A percentile compares a stretch with the other conserved stretches of the same genome.
These are phyloP conservation scores for Tanypteryx hageni DNA, from an alignment of 2,888 invertebrate species.

Conservation along the genomic window DNA sequence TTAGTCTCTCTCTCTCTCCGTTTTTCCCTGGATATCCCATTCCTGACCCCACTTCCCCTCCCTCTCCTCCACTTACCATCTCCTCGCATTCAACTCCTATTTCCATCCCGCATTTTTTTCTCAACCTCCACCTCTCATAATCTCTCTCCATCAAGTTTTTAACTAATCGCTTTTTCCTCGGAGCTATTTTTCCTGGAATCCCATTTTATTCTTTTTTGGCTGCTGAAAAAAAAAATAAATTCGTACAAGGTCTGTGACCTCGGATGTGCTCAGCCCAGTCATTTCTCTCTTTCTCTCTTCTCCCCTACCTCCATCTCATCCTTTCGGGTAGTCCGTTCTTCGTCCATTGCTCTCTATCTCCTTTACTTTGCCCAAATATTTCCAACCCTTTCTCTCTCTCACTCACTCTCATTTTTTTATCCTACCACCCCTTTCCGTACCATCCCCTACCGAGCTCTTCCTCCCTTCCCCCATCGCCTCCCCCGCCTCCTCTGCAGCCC, in stretches of 20 bases:
- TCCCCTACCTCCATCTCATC: too few relatives aligned
- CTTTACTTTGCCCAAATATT: neutral
- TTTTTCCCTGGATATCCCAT: too few relatives aligned
- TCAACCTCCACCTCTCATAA: neutral
- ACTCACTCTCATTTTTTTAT: neutral
- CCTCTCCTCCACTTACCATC: neutral
- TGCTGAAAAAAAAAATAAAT: too few relatives aligned
- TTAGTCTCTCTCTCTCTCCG: too few relatives aligned
- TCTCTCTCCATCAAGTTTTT: neutral
- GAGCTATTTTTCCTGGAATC: neutral
- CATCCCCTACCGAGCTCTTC: neutral
- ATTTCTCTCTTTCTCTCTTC: too few relatives aligned
- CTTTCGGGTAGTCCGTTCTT: too few relatives aligned
- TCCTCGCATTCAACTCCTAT: too few relatives aligned
- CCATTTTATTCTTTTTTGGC: too few relatives aligned
- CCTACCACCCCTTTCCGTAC: neutral
- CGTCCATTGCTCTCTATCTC: too few relatives aligned
- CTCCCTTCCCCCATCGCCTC: neutral
- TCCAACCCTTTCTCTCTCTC: neutral
- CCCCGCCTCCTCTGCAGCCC: neutral
- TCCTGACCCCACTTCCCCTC: neutral
- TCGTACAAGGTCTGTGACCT: too few relatives aligned
- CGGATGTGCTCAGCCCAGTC: too few relatives aligned
- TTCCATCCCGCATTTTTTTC: neutral
- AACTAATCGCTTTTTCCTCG: neutral